A percentile compares a stretch with the other conserved stretches of the same genome.
Conservation (phyloP, 2,797 vertebrate genomes). For the Presbytis comata region DNA sequence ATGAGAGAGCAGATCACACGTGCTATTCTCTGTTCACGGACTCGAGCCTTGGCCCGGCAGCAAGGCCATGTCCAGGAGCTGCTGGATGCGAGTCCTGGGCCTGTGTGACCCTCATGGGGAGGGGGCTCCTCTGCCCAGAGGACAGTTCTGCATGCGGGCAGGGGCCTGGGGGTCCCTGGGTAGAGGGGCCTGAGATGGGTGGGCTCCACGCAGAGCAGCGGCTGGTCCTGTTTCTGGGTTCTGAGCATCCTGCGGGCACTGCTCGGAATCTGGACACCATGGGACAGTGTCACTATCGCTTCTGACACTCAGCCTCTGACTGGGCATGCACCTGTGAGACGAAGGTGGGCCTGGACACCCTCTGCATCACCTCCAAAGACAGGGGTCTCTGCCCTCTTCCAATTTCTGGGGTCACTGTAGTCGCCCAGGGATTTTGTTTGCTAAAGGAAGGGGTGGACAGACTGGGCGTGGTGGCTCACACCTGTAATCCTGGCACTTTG, state of each 20-base stretch:
- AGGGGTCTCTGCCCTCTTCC: not conserved
- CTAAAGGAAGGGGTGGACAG: not conserved
- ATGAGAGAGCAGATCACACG: not conserved
- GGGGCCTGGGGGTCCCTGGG: not conserved
- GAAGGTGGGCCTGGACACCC: not conserved
- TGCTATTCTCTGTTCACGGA: not conserved
- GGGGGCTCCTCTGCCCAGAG: not conserved
- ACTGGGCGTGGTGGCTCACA: fast-evolving
- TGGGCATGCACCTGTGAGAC: fast-evolving
- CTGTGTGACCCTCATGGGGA: fast-evolving
- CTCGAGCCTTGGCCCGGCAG: not conserved
- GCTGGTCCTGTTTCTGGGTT: not conserved
- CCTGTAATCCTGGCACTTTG: not conserved
- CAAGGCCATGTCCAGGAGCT: not conserved
- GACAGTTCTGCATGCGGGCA: fast-evolving
- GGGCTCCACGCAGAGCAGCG: not conserved
- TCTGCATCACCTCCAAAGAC: not conserved
- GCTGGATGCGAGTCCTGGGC: not conserved
- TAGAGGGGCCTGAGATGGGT: not conserved
- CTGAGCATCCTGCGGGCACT: not conserved
- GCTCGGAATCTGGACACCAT: not conserved
- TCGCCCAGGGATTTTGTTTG: not conserved
- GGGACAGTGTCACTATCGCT: fast-evolving
- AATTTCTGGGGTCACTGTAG: not conserved
- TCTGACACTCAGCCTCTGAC: fast-evolving